phyloP scores from a whole-genome alignment of 1,140 invertebrate species.

The Drosophila carrolli region DNA sequence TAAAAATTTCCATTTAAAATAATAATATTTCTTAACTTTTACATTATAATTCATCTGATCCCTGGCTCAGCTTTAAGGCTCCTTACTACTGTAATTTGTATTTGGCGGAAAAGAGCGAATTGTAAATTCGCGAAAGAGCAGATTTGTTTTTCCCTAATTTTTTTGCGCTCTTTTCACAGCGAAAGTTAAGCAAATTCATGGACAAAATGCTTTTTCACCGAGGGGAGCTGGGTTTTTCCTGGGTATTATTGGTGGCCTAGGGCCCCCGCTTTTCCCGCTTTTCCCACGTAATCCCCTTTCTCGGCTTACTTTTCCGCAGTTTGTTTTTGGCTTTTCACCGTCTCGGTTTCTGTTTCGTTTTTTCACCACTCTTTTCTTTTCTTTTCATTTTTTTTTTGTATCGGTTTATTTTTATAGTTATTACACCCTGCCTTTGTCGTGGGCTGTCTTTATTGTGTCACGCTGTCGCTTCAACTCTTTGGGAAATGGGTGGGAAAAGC shows the following conservation, averaged over 20 bases:
- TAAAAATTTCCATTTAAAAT: background rate
- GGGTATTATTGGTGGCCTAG: conserved; percentile 9
- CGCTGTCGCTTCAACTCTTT: conserved; percentile 67
- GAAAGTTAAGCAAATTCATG: conserved; percentile 25
- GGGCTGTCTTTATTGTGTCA: conserved; percentile 75
- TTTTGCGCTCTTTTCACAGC: conserved; percentile 1
- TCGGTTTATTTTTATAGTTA: conserved; percentile 78
- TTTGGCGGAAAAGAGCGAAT: conserved; percentile 4
- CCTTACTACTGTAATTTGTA: background rate
- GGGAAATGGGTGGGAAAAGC: background rate
- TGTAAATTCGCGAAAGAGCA: conserved; percentile 11
- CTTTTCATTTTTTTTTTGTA: conserved; percentile 28
- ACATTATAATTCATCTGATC: background rate
- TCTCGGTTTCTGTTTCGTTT: conserved; percentile 1
- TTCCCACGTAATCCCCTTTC: conserved; percentile 11
- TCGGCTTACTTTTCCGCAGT: conserved; percentile 1
- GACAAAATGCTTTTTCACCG: conserved; percentile 53
- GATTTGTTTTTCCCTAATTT: conserved; percentile 5
- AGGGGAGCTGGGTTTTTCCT: background rate
- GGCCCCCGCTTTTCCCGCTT: background rate
- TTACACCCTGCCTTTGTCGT: conserved; percentile 70
- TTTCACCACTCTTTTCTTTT: conserved; percentile 1
- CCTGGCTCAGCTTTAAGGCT: background rate
- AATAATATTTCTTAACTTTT: background rate
- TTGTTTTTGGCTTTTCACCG: conserved; percentile 10